These are phyloP conservation scores for Drepana falcataria DNA, from an alignment of 2,888 invertebrate species.

Conservation along the genomic window DNA sequence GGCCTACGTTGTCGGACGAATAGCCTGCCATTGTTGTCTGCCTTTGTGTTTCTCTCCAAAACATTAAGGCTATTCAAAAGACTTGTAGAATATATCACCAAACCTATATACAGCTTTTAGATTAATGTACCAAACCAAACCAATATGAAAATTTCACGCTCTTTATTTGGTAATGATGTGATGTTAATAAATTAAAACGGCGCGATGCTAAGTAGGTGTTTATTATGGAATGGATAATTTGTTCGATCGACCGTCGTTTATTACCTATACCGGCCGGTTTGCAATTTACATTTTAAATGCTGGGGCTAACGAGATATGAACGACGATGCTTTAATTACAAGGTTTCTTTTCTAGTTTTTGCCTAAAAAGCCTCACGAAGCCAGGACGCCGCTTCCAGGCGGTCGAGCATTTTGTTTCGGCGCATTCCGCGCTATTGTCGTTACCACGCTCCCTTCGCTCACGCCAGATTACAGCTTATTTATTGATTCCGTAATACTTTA, in stretches of 20 bases:
- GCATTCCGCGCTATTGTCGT: conserved; percentile 55
- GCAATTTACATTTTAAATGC: not conserved
- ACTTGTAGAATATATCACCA: too few relatives aligned
- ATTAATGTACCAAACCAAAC: too few relatives aligned
- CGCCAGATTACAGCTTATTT: conserved; percentile 34
- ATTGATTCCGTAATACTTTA: conserved; percentile 40
- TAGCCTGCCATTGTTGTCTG: conserved; percentile 4
- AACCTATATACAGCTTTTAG: too few relatives aligned
- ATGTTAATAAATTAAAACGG: not conserved
- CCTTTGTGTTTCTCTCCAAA: not conserved
- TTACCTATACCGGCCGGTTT: not conserved
- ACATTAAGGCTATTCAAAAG: not conserved
- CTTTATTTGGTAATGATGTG: too few relatives aligned
- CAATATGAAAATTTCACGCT: too few relatives aligned
- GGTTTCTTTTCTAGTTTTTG: not conserved
- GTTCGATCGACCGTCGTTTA: too few relatives aligned
- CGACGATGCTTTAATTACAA: not conserved
- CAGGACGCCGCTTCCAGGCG: conserved; percentile 29
- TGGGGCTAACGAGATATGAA: not conserved
- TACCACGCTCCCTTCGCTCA: conserved; percentile 37
- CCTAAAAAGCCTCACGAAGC: conserved; percentile 2
- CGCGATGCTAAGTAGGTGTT: too few relatives aligned
- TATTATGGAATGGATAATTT: too few relatives aligned
- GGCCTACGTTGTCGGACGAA: conserved; percentile 27
- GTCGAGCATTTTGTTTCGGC: conserved; percentile 38